Evolutionary conservation across 2,797 vertebrate species (phyloP).

Genomic region (Coregonus ussuriensis): DNA sequence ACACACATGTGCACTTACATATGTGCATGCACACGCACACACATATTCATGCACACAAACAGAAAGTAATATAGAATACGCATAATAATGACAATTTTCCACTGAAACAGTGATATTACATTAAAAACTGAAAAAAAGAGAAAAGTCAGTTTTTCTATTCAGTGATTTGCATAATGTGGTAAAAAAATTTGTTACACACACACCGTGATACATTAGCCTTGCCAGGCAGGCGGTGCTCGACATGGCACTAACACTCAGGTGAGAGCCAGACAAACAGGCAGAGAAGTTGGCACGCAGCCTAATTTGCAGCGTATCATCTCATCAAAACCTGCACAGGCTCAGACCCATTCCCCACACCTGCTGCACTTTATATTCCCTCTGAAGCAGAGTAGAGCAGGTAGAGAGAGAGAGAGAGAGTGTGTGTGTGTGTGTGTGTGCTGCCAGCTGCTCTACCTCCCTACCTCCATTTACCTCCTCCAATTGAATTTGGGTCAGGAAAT

Average conservation of each 20-base stretch:
- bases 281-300: slow-evolving; percentile 4
- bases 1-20: slow-evolving; percentile 5
- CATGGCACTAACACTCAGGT: neutral
- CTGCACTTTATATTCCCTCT: neutral
- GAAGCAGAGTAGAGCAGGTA: slow-evolving; percentile 60
- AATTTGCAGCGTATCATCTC: neutral
- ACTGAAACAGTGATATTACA: neutral
- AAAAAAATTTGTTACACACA: neutral
- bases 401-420: slow-evolving; percentile 18
- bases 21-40: neutral
- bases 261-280: slow-evolving; percentile 2
- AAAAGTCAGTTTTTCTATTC: neutral
- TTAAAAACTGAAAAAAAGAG: neutral
- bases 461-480: slow-evolving; percentile 49
- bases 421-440: slow-evolving; percentile 29
- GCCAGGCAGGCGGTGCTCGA: neutral
- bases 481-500: slow-evolving; percentile 79
- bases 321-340: slow-evolving; percentile 12
- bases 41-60: neutral
- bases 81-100: neutral
- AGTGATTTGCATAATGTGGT: slow-evolving; percentile 3
- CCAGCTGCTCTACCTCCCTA: slow-evolving; percentile 36
- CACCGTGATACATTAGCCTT: neutral
- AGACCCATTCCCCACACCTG: slow-evolving; percentile 17
- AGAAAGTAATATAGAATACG: neutral